Evolutionary conservation across 2,888 invertebrate genomes (phyloP).

Genomic region (Ernsta delagoae): DNA sequence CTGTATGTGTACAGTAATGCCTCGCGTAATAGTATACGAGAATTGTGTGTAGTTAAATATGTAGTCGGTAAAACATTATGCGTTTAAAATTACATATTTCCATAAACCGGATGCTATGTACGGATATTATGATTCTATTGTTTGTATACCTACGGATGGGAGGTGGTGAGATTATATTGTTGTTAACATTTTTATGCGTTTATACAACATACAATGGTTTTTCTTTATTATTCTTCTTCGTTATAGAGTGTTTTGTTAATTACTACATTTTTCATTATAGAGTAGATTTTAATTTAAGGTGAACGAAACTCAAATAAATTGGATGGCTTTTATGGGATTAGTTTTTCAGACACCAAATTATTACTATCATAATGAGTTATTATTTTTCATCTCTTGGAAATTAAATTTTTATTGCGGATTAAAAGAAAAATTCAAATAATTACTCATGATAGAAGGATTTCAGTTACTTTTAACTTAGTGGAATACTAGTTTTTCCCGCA

Average conservation of each 20-base stretch:
- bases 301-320: background rate
- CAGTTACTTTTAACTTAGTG: too few species aligned
- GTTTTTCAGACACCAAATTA: too few species aligned
- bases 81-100: conserved; percentile 9
- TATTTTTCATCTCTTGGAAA: too few species aligned
- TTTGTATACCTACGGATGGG: conserved; percentile 3
- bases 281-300: too few species aligned
- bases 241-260: too few species aligned
- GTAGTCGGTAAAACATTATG: conserved; percentile 3
- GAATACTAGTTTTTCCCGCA: too few species aligned
- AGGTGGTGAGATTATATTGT: background rate
- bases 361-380: too few species aligned
- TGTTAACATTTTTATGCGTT: background rate
- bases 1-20: background rate
- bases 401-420: too few species aligned
- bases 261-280: too few species aligned
- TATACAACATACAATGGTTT: background rate
- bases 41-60: conserved; percentile 2
- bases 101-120: conserved; percentile 12
- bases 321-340: background rate
- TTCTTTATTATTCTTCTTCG: background rate
- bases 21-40: background rate
- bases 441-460: too few species aligned
- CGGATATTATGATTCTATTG: conserved; percentile 17
- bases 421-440: too few species aligned